These are phyloP conservation scores for Cyrtodaria siliqua DNA, from an alignment of 2,888 invertebrate genomes.

Conservation along the genomic window DNA sequence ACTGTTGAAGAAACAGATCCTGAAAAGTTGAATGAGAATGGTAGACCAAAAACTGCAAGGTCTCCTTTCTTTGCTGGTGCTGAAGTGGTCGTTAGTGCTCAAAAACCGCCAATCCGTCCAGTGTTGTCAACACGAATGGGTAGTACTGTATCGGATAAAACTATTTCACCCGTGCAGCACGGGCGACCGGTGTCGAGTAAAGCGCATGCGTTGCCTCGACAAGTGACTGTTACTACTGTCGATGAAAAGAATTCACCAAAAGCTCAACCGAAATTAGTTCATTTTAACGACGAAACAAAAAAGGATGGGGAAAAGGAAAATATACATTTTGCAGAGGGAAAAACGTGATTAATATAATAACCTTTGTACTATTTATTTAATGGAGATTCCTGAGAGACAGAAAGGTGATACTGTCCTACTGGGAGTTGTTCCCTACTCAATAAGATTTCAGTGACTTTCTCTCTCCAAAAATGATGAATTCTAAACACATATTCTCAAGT, in stretches of 20 bases:
- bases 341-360: too few species aligned
- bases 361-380: too few species aligned
- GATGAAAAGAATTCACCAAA: slow-evolving; percentile 21
- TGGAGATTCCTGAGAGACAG: too few species aligned
- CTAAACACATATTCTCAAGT: too few species aligned
- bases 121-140: slow-evolving; percentile 2
- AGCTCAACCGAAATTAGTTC: slow-evolving; percentile 31
- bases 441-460: too few species aligned
- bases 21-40: background rate
- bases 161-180: slow-evolving; percentile 19
- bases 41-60: slow-evolving; percentile 4
- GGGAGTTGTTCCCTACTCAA: too few species aligned
- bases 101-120: slow-evolving; percentile 5
- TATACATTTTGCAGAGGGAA: too few species aligned
- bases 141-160: background rate
- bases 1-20: slow-evolving; percentile 1
- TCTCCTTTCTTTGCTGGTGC: slow-evolving; percentile 27
- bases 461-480: too few species aligned
- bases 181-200: slow-evolving; percentile 46
- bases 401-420: too few species aligned
- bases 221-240: slow-evolving; percentile 27
- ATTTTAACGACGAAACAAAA: slow-evolving; percentile 24
- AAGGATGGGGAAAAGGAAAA: too few species aligned
- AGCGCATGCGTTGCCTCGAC: slow-evolving; percentile 15
- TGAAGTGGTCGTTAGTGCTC: background rate